Base-by-base conservation (phyloP, 2,797 vertebrate genomes). In the Liparis tanakae region DNA sequence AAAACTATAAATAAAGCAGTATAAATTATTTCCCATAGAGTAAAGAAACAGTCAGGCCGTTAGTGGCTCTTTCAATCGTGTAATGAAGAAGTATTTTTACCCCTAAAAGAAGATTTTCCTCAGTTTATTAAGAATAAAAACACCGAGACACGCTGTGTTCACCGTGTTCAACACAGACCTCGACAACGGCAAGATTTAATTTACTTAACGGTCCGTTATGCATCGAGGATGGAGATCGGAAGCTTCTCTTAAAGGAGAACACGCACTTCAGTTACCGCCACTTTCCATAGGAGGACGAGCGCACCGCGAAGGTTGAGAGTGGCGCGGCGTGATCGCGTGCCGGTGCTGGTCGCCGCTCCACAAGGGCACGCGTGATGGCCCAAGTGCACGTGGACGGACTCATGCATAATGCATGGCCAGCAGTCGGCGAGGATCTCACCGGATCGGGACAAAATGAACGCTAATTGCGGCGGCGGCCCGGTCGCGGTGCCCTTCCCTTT, bases 371-470 rank as follows among this genome's bases (percentile, higher is more conserved):
- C 95, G 95, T 96, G 96, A 96, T 95, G 95, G 95, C 95, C 92
- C 95, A 96, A 96, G 96, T 95, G 93, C 95, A 96, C 94, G 95
- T 95, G 95, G 95, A 94, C 95, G 95, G 89, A 90, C 90, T 94
- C 94, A 97, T 98, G 90, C 94, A 98, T 99, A 96, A 98, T 98
- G 96, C 94, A 98, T 96, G 92, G 83, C 89, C 93, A 96, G 94
- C 94, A 95, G 95, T 94, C 96, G 93, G 86, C 73, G 81, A 78
- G 91, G 93, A 95, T 96, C 94, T 93, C 85, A 87, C 88, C 20
- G 89, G 94, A 96, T 94, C 91, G 89, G 94, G 86, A 89, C 80
- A 67, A 94, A 94, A 95, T 91, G 87, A 96, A 95, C 93, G 91
- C 91, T 96, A 95, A 96, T 95, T 96, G 94, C 94, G 94, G 92